These are phyloP conservation scores for Corythoichthys haematopterus DNA, from an alignment of 2,113 vertebrate species.

Conservation along the genomic window DNA sequence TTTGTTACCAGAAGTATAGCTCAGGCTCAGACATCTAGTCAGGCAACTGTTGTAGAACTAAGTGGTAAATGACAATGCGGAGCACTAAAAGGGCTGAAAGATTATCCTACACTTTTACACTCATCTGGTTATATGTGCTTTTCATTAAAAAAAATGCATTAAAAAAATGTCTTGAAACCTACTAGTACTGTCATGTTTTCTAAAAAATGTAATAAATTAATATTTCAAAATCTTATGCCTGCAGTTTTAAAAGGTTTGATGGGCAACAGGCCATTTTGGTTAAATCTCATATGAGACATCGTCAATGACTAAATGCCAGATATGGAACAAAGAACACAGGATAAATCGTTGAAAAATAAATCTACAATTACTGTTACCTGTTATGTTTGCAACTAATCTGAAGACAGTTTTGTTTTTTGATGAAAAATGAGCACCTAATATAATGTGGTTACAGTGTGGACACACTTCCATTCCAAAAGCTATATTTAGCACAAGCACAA, in stretches of 20 bases:
- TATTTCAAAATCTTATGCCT: too few relatives aligned
- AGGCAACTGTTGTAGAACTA: not conserved
- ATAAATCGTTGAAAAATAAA: too few relatives aligned
- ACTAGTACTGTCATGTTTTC: slow-evolving; percentile 1
- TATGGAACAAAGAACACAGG: too few relatives aligned
- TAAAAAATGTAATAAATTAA: slow-evolving; percentile 4
- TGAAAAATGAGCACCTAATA: too few relatives aligned
- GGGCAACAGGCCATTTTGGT: not conserved
- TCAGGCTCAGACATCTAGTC: not conserved
- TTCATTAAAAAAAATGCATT: not conserved
- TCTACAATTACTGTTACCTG: too few relatives aligned
- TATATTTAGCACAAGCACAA: too few relatives aligned
- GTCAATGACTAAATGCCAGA: too few relatives aligned
- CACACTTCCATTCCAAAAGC: too few relatives aligned
- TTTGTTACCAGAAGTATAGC: not conserved
- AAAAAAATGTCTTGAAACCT: not conserved
- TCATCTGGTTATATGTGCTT: slow-evolving; percentile 1
- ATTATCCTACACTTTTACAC: slow-evolving; percentile 2
- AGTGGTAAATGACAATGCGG: not conserved
- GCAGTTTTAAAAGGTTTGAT: not conserved
- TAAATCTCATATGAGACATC: too few relatives aligned
- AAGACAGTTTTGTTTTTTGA: too few relatives aligned
- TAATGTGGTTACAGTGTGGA: too few relatives aligned
- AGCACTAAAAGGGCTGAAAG: slow-evolving; percentile 28
- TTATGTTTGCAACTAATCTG: too few relatives aligned